phyloP scores from a whole-genome alignment of 2,113 vertebrate species.

The Etheostoma cragini region DNA sequence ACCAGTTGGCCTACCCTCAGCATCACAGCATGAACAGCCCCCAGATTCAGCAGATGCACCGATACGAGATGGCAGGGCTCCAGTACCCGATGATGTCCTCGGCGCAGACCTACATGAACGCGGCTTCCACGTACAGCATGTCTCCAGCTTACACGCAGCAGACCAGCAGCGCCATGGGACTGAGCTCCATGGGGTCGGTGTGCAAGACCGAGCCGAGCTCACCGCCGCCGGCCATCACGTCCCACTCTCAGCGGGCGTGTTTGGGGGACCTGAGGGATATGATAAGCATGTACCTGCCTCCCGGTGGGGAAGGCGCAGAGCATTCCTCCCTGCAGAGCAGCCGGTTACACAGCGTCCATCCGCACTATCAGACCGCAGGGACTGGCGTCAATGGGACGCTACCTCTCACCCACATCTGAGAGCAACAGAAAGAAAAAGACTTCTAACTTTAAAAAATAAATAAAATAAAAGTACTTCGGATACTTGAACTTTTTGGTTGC shows the following conservation, averaged over 20 bases:
- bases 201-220: slow-evolving; percentile 98
- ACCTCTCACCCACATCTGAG: slow-evolving; percentile 97
- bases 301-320: slow-evolving; percentile 93
- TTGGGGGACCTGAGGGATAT: slow-evolving; percentile 98
- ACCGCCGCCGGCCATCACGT: slow-evolving; percentile 93
- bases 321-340: slow-evolving; percentile 90
- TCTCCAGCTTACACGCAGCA: slow-evolving; percentile 93
- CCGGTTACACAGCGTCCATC: slow-evolving; percentile 96
- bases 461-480: slow-evolving; percentile 78
- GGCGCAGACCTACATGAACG: slow-evolving; percentile 95
- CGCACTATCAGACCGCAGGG: slow-evolving; percentile 95
- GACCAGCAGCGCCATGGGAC: slow-evolving; percentile 89
- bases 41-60: slow-evolving; percentile 96
- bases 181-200: slow-evolving; percentile 92
- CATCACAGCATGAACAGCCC: slow-evolving; percentile 94
- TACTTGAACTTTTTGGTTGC: slow-evolving; percentile 84
- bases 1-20: slow-evolving; percentile 94
- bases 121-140: slow-evolving; percentile 92
- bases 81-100: slow-evolving; percentile 99
- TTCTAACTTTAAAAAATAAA: slow-evolving; percentile 58
- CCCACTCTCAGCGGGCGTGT: slow-evolving; percentile 96
- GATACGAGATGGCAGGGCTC: slow-evolving; percentile 96
- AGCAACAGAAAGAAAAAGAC: slow-evolving; percentile 33
- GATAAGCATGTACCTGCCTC: slow-evolving; percentile 99
- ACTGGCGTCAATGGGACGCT: slow-evolving; percentile 95